These are phyloP conservation scores for Melieria crassipennis DNA, from an alignment of 2,888 invertebrate species.

Conservation along the genomic window DNA sequence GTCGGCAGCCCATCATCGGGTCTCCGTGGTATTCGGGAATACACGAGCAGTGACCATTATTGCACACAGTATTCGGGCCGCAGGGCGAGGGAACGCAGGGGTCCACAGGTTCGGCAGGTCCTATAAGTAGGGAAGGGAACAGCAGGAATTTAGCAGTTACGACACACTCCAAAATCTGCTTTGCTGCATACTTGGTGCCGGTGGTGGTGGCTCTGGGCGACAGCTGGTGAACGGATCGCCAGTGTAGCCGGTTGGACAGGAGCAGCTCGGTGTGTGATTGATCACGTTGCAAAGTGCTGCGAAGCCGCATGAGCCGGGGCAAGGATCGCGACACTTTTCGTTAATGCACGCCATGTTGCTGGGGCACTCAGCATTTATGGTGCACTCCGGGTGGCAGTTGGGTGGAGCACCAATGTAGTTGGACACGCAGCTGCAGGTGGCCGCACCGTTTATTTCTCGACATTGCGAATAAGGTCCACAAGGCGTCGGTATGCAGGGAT, in stretches of 20 bases:
- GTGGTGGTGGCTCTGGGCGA: slow-evolving; percentile 68
- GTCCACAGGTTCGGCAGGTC: slow-evolving; percentile 62
- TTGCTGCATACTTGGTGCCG: slow-evolving; percentile 51
- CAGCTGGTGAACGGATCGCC: slow-evolving; percentile 84
- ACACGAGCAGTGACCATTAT: slow-evolving; percentile 78
- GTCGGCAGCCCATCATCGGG: slow-evolving; percentile 80
- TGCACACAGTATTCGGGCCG: slow-evolving; percentile 79
- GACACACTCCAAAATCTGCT: neutral
- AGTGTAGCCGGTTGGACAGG: slow-evolving; percentile 75
- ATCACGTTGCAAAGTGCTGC: slow-evolving; percentile 78
- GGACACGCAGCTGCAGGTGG: slow-evolving; percentile 78
- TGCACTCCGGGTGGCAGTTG: slow-evolving; percentile 82
- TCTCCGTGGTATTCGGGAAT: slow-evolving; percentile 80
- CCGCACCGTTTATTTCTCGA: slow-evolving; percentile 72
- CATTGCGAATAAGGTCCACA: slow-evolving; percentile 84
- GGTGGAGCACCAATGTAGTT: slow-evolving; percentile 80
- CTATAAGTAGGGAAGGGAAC: slow-evolving; percentile 42
- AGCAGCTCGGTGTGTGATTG: slow-evolving; percentile 81
- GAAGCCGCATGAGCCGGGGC: slow-evolving; percentile 79
- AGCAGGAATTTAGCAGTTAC: neutral
- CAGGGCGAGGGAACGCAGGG: slow-evolving; percentile 82
- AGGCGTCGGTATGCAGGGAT: slow-evolving; percentile 81
- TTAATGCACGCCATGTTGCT: slow-evolving; percentile 78
- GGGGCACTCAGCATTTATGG: slow-evolving; percentile 78
- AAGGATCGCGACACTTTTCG: slow-evolving; percentile 79